Conservation (phyloP, 1,140 invertebrate genomes). For the Vanessa atalanta region DNA sequence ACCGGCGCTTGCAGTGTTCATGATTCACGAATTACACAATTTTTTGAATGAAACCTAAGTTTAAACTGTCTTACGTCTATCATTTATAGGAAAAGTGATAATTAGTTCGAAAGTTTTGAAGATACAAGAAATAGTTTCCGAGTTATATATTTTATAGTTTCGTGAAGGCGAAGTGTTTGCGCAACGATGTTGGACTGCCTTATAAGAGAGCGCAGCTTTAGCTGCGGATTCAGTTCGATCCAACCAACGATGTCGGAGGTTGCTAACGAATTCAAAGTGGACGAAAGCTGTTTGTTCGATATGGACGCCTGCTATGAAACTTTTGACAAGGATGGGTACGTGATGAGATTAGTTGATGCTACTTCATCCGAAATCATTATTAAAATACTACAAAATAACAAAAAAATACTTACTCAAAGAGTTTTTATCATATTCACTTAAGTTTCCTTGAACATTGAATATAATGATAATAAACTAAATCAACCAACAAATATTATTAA, state of each 20-base stretch:
- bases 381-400: background rate
- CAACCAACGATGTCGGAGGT: constrained; percentile 73
- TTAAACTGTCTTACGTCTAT: constrained; percentile 21
- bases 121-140: background rate
- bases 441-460: too few relatives aligned
- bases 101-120: background rate
- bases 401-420: background rate
- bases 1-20: constrained; percentile 9
- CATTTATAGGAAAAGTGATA: background rate
- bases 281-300: constrained; percentile 80
- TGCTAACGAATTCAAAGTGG: constrained; percentile 63
- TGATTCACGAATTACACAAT: constrained; percentile 38
- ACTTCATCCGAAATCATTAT: background rate
- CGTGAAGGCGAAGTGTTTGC: constrained; percentile 31
- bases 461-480: too few relatives aligned
- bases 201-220: constrained; percentile 61
- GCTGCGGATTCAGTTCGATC: constrained; percentile 62
- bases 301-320: constrained; percentile 94
- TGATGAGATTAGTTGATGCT: constrained; percentile 33
- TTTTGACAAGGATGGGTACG: constrained; percentile 91
- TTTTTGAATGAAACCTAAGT: constrained; percentile 36
- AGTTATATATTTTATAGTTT: constrained; percentile 2
- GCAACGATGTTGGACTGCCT: constrained; percentile 56
- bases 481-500: too few relatives aligned
- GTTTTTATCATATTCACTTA: too few relatives aligned